These are phyloP conservation scores for Nibea coibor DNA, from an alignment of 2,113 vertebrate species.

Conservation along the genomic window DNA sequence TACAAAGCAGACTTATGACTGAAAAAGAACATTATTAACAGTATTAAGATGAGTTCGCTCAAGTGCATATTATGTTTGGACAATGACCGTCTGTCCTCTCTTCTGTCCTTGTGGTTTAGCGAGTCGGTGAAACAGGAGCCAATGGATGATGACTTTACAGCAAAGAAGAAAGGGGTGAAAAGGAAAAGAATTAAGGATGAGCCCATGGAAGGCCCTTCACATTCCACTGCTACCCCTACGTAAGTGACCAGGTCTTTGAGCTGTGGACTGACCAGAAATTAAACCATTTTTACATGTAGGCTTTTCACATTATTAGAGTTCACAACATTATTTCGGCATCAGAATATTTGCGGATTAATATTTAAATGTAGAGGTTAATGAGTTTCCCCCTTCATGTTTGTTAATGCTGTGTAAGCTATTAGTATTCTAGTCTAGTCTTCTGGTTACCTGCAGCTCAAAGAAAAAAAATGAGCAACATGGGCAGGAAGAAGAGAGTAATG, in stretches of 20 bases:
- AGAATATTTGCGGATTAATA: not conserved
- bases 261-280: not conserved
- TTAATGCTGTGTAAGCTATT: not conserved
- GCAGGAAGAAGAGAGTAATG: conserved; percentile 40
- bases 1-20: not conserved
- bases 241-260: conserved; percentile 40
- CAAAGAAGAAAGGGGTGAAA: conserved; percentile 71
- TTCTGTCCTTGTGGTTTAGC: conserved; percentile 28
- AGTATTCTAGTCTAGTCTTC: conserved; percentile 3
- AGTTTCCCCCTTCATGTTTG: not conserved
- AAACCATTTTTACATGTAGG: not conserved
- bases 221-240: conserved; percentile 10
- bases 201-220: conserved; percentile 14
- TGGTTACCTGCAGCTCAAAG: conserved; percentile 59
- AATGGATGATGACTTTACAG: conserved; percentile 65
- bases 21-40: not conserved
- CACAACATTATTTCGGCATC: not conserved
- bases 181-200: conserved; percentile 78
- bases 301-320: not conserved
- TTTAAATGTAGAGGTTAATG: not conserved
- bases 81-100: not conserved
- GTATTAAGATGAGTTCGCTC: not conserved
- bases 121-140: conserved; percentile 61
- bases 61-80: not conserved
- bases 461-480: conserved; percentile 51